Conservation (phyloP, 23 tunicate species). For the Styela plicata region DNA sequence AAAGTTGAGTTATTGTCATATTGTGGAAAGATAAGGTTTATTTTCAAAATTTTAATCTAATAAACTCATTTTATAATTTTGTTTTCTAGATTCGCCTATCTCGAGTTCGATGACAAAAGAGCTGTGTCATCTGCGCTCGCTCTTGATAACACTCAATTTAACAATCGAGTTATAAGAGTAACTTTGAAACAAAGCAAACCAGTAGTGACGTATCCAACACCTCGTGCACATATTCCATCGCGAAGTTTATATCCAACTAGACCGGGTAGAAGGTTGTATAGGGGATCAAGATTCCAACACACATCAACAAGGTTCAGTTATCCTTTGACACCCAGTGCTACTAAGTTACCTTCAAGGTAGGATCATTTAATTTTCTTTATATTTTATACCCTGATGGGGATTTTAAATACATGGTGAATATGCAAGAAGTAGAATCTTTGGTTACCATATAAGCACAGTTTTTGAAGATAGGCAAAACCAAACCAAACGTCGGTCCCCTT, state of each 20-base stretch:
- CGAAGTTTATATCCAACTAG: neutral
- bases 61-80: no score
- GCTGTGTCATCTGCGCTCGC: conserved; percentile 71
- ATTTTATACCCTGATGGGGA: no score
- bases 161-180: conserved; percentile 48
- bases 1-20: no score
- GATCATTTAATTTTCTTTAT: no score
- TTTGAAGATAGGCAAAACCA: no score
- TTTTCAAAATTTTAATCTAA: no score
- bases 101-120: conserved; percentile 74
- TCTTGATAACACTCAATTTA: conserved; percentile 63
- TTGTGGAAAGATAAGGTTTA: no score
- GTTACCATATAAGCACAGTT: no score
- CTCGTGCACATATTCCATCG: neutral
- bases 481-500: no score
- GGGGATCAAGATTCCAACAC: neutral
- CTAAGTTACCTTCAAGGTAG: neutral
- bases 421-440: no score
- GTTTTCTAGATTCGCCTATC: conserved; percentile 56
- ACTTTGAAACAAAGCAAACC: conserved; percentile 21
- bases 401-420: no score
- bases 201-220: neutral
- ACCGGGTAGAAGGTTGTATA: neutral
- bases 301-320: neutral
- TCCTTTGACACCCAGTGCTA: neutral